Evolutionary conservation across 2,113 vertebrate species (phyloP), one percentile per base, ranked within the genome.

Genomic region (Centropus unirufus): DNA sequence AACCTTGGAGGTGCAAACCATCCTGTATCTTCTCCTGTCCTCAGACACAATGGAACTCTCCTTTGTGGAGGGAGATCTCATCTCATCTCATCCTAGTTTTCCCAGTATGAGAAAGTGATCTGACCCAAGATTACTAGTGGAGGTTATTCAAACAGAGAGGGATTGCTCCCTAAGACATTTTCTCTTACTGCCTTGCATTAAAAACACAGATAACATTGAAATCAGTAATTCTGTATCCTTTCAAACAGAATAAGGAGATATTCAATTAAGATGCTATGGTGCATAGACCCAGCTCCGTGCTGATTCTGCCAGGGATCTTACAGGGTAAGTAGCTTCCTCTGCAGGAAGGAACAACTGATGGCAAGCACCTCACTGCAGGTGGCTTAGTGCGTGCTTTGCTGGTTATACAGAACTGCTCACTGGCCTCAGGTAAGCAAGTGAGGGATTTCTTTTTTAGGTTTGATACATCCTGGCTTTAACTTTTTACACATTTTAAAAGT

Each of bases 271-370:
- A 80, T 57, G 54, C 63, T 79, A 5, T 32, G 34, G 59, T 21
- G 22, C 30, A 44, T 4, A 76, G 63, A 26, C 3, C 2, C 76
- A 87, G 69, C 61, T 81, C 46, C 0, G 0, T 24, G 64, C 69
- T 57, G 34, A 21, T 64, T 55, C 62, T 76, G 47, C 59, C 76
- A 30, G 36, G 58, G 30, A 77, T 26, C 44, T 93, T 23, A 32
- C 22, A 40, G 36, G 29, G 40, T 54, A 54, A 54, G 52, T 54
- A 54, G 26, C 26, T 54, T 54, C 52, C 27, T 54, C 27, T 54
- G 52, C 52, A 29, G 59, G 36, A 54, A 73, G 58, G 64, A 64
- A 34, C 0, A 2, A 49, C 40, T 8, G 36, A 52, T 6, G 32
- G 69, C 19, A 80, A 66, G 47, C 64, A 46, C 30, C 8, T 84